These are phyloP conservation scores for Dolichomitus sp. DNA, from an alignment of 2,888 invertebrate genomes.

Conservation along the genomic window DNA sequence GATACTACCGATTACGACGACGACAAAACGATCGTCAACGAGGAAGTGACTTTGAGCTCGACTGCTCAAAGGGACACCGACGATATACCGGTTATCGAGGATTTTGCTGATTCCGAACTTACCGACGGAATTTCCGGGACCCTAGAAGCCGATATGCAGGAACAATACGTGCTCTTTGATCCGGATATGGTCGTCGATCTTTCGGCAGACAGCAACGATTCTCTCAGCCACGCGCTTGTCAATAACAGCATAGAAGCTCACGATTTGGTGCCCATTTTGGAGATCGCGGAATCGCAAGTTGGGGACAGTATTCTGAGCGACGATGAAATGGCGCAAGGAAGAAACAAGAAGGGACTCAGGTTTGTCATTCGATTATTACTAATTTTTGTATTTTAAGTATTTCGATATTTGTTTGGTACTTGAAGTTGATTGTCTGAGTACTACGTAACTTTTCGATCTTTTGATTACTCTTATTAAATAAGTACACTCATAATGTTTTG, in stretches of 20 bases:
- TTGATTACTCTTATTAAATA: no score
- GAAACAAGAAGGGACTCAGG: conserved; percentile 80
- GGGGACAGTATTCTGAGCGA: conserved; percentile 79
- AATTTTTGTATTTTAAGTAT: no score
- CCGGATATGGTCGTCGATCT: conserved; percentile 89
- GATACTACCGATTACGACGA: conserved; percentile 89
- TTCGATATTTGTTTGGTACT: no score
- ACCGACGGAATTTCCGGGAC: conserved; percentile 89
- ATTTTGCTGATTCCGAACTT: conserved; percentile 87
- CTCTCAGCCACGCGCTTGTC: conserved; percentile 84
- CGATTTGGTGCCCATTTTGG: conserved; percentile 84
- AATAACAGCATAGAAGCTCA: conserved; percentile 82
- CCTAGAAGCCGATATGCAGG: conserved; percentile 88
- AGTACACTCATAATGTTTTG: no score
- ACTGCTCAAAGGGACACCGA: conserved; percentile 88
- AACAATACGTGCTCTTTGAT: conserved; percentile 90
- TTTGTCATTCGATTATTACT: no score
- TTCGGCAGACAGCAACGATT: conserved; percentile 88
- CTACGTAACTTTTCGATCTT: no score
- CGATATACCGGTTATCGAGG: conserved; percentile 88
- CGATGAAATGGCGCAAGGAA: conserved; percentile 79
- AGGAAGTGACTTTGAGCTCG: conserved; percentile 88
- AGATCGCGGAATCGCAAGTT: conserved; percentile 78
- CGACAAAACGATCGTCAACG: conserved; percentile 88
- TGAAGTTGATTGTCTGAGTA: no score